Evolutionary conservation across 1,140 invertebrate genomes (phyloP), one percentile per base, ranked within the genome.

Genomic region (Drosophila repletoides): DNA sequence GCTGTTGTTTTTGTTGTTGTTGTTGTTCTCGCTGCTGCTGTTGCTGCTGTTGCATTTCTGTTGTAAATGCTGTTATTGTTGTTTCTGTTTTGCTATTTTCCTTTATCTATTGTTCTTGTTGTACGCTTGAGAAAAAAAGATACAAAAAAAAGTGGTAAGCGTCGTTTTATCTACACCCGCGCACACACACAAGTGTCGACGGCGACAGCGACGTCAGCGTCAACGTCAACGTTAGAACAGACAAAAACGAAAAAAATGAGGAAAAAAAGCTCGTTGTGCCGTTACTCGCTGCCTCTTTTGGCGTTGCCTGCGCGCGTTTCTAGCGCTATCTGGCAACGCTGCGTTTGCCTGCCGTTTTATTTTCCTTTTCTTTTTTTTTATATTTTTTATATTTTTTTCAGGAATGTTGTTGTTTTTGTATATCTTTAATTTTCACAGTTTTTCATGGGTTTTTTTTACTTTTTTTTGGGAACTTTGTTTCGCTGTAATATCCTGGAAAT

Each of bases 241-340:
- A 29, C 26, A 24, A 33, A 26, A 12, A 40, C 10, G 14, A 26
- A 51, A 1, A 31, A 6, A 21, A 9, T n/a, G 15, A 31, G 9
- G 5, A 31, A 29, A 12, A 53, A 34, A 56, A 65, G 45, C 56
- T 60, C 45, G 43, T 59, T 52, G 29, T 73, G 53, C 46, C 58
- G 55, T 51, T 59, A 68, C 74, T 77, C 74, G 74, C 51, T 76
- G 48, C 19, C 26, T 22, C 28, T 49, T 40, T 43, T 15, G 29
- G 6, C 31, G 43, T 21, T 48, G 55, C 41, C 41, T 48, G 41
- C 31, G 34, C 31, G 15, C 38, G 19, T 10, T 36, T 34, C 36
- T 51, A 6, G 15, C 38, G 31, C 45, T 31, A 51, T 59, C 61
- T 76, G 74, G 74, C 74, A 76, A 76, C 74, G 38, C 74, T 61